Conservation (phyloP, 1,140 invertebrate genomes). For the Trichonephila clavipes region DNA sequence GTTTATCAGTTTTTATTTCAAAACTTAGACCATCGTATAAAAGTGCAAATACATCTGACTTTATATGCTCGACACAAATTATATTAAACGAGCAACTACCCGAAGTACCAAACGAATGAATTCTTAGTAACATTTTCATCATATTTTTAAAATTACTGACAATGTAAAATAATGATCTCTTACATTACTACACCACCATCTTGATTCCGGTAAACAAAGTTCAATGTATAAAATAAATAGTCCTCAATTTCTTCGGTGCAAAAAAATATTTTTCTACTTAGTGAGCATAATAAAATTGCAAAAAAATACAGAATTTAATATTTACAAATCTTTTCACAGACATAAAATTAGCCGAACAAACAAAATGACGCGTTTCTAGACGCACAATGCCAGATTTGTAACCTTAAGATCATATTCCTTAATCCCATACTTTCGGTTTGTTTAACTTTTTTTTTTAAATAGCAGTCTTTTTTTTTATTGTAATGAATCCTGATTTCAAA, state of each 20-base stretch:
- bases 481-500: too few species aligned
- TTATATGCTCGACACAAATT: neutral
- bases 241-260: neutral
- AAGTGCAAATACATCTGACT: neutral
- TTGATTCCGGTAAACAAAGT: slow-evolving; percentile 2
- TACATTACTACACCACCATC: slow-evolving; percentile 55
- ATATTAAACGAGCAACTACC: neutral
- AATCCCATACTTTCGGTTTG: slow-evolving; percentile 25
- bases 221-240: neutral
- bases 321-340: slow-evolving; percentile 9
- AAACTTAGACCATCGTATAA: neutral
- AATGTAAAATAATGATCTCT: slow-evolving; percentile 26
- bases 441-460: neutral
- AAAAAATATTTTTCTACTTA: neutral
- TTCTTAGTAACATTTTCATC: neutral
- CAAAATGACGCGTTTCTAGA: slow-evolving; percentile 61
- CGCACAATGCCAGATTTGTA: slow-evolving; percentile 43
- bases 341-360: slow-evolving; percentile 40
- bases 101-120: neutral
- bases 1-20: neutral
- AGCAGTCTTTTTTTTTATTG: too few species aligned
- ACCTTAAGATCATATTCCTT: slow-evolving; percentile 13
- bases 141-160: neutral
- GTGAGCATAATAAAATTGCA: neutral
- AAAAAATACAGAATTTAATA: neutral